Conservation (phyloP, 2,888 invertebrate genomes). For the Coelinius sp. region DNA sequence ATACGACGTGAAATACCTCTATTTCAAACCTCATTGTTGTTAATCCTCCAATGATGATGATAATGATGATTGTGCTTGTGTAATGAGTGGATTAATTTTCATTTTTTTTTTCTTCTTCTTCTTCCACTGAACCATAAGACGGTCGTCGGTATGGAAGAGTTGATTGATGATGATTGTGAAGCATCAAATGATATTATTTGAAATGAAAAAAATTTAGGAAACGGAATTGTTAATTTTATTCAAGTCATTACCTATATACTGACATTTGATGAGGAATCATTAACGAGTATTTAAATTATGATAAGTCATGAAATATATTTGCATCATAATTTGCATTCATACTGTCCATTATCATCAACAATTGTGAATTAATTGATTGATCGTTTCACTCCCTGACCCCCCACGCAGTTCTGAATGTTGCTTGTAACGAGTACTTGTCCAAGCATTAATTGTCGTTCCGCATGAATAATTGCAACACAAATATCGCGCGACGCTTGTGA, state of each 20-base stretch:
- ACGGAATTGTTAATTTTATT: too few relatives aligned
- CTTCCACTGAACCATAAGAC: conserved; percentile 15
- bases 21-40: conserved; percentile 20
- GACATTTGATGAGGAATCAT: too few relatives aligned
- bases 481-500: conserved; percentile 39
- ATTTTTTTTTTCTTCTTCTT: background rate
- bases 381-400: background rate
- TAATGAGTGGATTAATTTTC: conserved; percentile 22
- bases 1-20: conserved; percentile 8
- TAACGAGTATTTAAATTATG: background rate
- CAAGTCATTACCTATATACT: too few relatives aligned
- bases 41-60: conserved; percentile 12
- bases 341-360: background rate
- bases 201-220: too few relatives aligned
- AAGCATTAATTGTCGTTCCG: conserved; percentile 17
- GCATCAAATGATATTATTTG: conserved; percentile 1
- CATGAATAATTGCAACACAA: conserved; percentile 47
- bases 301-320: background rate
- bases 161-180: conserved; percentile 23
- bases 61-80: conserved; percentile 22
- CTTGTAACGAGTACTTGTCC: conserved; percentile 1
- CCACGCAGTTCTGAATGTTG: background rate
- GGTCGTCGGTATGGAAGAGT: background rate
- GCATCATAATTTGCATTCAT: background rate
- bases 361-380: conserved; percentile 5